Evolutionary conservation across 2,113 vertebrate genomes (phyloP), one percentile per base, ranked within the genome.

Genomic region (Planiliza haematocheilus): DNA sequence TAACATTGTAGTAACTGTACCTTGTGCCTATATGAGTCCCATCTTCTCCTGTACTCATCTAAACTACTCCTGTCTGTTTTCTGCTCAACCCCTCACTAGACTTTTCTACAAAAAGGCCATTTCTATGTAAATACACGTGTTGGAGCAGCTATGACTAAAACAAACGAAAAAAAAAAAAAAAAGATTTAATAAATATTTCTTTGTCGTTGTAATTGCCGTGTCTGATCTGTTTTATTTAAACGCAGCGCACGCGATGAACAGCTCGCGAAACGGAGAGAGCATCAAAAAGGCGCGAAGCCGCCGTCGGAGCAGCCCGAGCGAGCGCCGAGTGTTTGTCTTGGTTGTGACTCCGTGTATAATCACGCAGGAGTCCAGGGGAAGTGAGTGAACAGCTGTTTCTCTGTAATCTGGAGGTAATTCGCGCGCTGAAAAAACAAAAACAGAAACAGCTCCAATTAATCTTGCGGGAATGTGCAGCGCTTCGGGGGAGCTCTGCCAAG

Each of bases 111-210:
- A 94, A 92, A 93, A 92, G 75, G 90, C 94, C 93, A 96, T 95
- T 97, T 90, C 93, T 97, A 96, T 98, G 97, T 99, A 99, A 96
- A 97, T 97, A 97, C 96, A 98, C 94, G 82, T 98, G 96, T 96
- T 95, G 93, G 93, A 97, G 95, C 95, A 96, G 94, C 93, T 96
- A 95, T 95, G 96, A 95, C 94, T 95, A 95, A 96, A 95, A 95
- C 95, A 79, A 81, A 84, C 58, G 80, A 87, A 58, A 42, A 66
- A 74, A 7, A 66, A 68, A 76, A 86, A 90, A 90, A 90, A 91
- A 86, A 62, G 75, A 82, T 90, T 88, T 82, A 94, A 94, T 93
- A 93, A 92, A 92, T 79, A 93, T 90, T 92, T 87, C 89, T 90
- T 91, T 92, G 92, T 93, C 87, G 90, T 91, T 93, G 90, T 91